These are phyloP conservation scores for Zhuqinia jingwanae DNA, from an alignment of 2,888 invertebrate genomes.

Conservation along the genomic window DNA sequence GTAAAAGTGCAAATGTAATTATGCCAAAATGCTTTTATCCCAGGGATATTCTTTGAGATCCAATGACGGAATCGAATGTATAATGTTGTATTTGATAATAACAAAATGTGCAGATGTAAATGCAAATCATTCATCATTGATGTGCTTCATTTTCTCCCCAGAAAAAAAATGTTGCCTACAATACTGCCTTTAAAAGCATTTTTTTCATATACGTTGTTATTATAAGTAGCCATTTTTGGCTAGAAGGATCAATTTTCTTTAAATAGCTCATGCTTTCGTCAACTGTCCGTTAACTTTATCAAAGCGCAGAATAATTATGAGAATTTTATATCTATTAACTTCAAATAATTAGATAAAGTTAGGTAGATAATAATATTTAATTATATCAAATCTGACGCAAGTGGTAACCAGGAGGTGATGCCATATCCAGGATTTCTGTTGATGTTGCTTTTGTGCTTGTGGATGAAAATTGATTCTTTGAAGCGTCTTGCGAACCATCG, in stretches of 20 bases:
- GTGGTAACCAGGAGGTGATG: not conserved
- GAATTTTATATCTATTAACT: not conserved
- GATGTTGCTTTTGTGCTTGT: not conserved
- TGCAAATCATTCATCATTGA: no score
- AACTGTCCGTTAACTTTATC: slow-evolving; percentile 28
- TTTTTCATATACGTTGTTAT: no score
- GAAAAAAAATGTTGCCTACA: no score
- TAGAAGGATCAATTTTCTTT: slow-evolving; percentile 5
- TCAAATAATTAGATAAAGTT: not conserved
- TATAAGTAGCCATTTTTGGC: no score
- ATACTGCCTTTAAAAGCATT: no score
- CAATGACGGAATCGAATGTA: no score
- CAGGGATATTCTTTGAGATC: no score
- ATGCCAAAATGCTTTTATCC: no score
- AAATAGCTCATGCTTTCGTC: not conserved
- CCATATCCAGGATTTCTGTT: not conserved
- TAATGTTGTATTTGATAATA: no score
- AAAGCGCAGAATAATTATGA: not conserved
- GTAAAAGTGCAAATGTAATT: no score
- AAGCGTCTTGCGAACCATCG: not conserved
- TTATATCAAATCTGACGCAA: not conserved
- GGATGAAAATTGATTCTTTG: slow-evolving; percentile 18
- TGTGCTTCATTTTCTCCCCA: no score
- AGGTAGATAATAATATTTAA: not conserved
- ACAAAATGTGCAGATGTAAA: no score